Evolutionary conservation across 2,888 invertebrate species (phyloP).

Genomic region (Phasia obesa): DNA sequence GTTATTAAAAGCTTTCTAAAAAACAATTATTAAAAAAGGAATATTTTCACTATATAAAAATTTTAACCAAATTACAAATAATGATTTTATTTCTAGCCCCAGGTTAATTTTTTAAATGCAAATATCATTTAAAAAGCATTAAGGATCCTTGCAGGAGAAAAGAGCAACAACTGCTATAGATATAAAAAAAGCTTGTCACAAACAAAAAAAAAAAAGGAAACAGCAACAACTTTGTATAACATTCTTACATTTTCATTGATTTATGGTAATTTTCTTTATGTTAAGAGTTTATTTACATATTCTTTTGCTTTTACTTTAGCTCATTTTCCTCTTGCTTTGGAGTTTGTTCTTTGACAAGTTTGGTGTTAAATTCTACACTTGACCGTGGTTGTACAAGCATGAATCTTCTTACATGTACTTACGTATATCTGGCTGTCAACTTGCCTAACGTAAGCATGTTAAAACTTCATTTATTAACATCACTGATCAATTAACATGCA

Average conservation of each 20-base stretch:
- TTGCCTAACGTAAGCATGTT: constrained; percentile 35
- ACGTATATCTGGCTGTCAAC: neutral
- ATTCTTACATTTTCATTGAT: constrained; percentile 63
- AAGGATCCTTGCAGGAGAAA: constrained; percentile 26
- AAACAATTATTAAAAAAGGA: constrained; percentile 36
- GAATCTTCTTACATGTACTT: neutral
- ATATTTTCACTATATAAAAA: constrained; percentile 64
- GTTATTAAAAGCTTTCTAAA: neutral
- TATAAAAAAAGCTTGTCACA: constrained; percentile 18
- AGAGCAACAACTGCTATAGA: neutral
- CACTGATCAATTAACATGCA: constrained; percentile 59
- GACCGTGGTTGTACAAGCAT: constrained; percentile 20
- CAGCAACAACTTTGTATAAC: constrained; percentile 28
- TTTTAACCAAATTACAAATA: constrained; percentile 66
- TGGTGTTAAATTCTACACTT: constrained; percentile 69
- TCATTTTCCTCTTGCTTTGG: neutral
- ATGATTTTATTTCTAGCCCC: constrained; percentile 58
- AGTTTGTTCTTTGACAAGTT: constrained; percentile 57
- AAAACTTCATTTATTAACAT: constrained; percentile 64
- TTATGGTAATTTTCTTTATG: constrained; percentile 62
- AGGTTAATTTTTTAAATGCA: constrained; percentile 62
- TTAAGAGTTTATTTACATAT: constrained; percentile 11
- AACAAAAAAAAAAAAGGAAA: constrained; percentile 32
- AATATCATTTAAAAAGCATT: constrained; percentile 61
- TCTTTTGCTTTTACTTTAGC: neutral